phyloP scores from a whole-genome alignment of 2,113 vertebrate genomes.

The Pachycephala philippinensis region DNA sequence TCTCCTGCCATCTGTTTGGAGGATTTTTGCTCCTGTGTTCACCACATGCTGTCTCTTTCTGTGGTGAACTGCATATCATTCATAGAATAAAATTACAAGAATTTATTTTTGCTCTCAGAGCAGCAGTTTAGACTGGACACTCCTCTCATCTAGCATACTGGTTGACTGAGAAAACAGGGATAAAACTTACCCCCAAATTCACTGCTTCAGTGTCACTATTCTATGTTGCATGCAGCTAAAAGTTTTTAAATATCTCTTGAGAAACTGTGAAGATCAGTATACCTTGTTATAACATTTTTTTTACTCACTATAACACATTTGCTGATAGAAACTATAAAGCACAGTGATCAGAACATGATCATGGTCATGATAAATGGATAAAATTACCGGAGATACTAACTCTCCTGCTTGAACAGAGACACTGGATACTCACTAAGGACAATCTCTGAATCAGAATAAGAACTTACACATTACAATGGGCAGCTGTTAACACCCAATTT shows the following conservation, averaged over 20 bases:
- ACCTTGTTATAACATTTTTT: not conserved
- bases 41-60: not conserved
- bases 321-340: not conserved
- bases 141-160: not conserved
- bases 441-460: not conserved
- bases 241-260: not conserved
- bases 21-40: not conserved
- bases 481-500: constrained; percentile 78
- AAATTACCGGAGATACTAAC: not conserved
- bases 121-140: not conserved
- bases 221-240: not conserved
- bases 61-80: not conserved
- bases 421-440: not conserved
- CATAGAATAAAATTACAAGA: not conserved
- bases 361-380: not conserved
- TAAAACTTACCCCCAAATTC: not conserved
- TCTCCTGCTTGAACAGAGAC: not conserved
- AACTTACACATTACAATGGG: constrained; percentile 69
- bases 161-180: not conserved
- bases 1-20: not conserved
- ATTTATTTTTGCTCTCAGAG: not conserved
- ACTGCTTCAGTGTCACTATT: not conserved
- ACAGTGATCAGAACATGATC: not conserved
- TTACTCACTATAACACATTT: not conserved
- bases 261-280: not conserved